Evolutionary conservation across 2,113 vertebrate species (phyloP), one percentile per base, ranked within the genome.

Genomic region (Laterallus jamaicensis): DNA sequence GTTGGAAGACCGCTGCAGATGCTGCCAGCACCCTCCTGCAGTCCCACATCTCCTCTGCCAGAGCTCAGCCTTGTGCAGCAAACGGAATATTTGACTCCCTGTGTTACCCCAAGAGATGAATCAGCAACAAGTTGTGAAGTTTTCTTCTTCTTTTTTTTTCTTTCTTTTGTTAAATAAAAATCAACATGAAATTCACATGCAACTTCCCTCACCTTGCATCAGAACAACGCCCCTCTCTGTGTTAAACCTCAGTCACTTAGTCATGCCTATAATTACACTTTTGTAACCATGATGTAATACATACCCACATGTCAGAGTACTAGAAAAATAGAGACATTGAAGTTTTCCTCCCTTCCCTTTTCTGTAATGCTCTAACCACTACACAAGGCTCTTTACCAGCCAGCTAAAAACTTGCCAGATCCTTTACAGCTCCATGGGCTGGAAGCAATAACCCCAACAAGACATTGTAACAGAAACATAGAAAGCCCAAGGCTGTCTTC

Each of bases 241-340:
- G 0, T 63, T 63, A 91, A 92, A 94, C 91, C 88, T 95, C 94
- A 89, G 47, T 13, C 95, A 90, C 93, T 92, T 94, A 96, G 71
- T 95, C 95, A 90, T 37, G 31, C 50, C 75, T 70, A 69, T 85
- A 88, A 69, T 86, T 20, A 60, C 67, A 59, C 68, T 67, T 62
- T 21, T 75, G 60, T 67, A 92, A 42, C 95, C 88, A 18, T 94
- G 92, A 94, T 26, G 82, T 63, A 86, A 90, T 15, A 55, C n/a
- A 55, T 42, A 28, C 26, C 39, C 19, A 19, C 32, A n/a, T 2
- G 3, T 58, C n/a, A 13, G 59, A 69, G 39, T 35, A 32, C 39
- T 19, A 54, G 78, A 64, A 78, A 76, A 86, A 54, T 3, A 90
- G n/a, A 19, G 66, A 50, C 50, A 66, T 39, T 67, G 54, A n/a